These are phyloP conservation scores for Rhabdomys pumilio DNA, from an alignment of 2,797 vertebrate genomes.

Conservation along the genomic window DNA sequence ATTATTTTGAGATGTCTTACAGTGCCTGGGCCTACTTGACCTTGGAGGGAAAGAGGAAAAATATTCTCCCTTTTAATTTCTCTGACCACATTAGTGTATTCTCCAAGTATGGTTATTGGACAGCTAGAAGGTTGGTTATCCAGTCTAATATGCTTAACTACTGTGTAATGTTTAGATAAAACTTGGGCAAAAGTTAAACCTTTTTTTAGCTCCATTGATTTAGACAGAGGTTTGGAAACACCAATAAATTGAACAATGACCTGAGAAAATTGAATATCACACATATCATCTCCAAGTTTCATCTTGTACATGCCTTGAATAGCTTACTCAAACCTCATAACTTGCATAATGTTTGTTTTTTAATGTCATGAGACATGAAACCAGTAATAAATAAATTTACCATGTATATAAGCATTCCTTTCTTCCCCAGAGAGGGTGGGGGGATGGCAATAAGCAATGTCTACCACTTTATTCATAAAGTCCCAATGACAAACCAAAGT, in stretches of 20 bases:
- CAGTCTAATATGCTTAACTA: background rate
- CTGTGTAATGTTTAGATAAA: background rate
- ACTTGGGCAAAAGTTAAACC: background rate
- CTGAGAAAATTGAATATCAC: background rate
- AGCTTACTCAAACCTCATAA: background rate
- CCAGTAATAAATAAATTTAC: background rate
- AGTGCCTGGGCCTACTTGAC: background rate
- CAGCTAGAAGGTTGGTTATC: background rate
- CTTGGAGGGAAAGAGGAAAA: background rate
- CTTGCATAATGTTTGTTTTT: background rate
- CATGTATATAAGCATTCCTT: background rate
- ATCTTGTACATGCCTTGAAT: background rate
- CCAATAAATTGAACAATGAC: background rate
- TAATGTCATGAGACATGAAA: background rate
- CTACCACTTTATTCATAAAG: background rate
- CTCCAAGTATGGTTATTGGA: background rate
- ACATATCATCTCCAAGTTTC: background rate
- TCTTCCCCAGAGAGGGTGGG: background rate
- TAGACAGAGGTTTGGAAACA: background rate
- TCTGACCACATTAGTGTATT: background rate
- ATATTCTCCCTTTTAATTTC: background rate
- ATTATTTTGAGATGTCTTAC: background rate
- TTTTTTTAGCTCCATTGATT: background rate
- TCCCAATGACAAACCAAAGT: background rate
- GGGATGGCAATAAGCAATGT: background rate